Conservation (phyloP, 1,140 invertebrate species). For the Penaeus indicus region DNA sequence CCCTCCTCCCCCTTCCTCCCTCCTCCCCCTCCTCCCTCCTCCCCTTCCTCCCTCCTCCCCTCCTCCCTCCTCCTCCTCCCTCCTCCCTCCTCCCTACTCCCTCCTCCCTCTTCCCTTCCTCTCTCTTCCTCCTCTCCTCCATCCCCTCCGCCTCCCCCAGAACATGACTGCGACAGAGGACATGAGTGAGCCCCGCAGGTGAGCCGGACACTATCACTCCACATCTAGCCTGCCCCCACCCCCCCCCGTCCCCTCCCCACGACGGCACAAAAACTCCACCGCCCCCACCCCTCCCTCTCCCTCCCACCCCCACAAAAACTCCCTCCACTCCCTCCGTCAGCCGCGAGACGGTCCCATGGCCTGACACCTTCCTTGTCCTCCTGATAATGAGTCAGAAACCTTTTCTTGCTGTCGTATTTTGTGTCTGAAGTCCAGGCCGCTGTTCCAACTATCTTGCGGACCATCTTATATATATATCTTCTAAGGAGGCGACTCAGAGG, state of each 20-base stretch:
- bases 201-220: conserved; percentile 52
- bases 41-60: not conserved
- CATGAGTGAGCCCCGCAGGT: conserved; percentile 51
- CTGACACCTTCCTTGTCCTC: not conserved
- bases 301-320: conserved; percentile 22
- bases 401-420: too few relatives aligned
- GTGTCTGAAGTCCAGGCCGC: too few relatives aligned
- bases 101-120: not conserved
- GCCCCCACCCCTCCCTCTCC: conserved; percentile 11
- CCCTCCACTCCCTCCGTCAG: not conserved
- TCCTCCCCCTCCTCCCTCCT: not conserved
- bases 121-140: not conserved
- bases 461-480: too few relatives aligned
- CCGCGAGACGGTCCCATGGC: too few relatives aligned
- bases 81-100: not conserved
- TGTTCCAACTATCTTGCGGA: too few relatives aligned
- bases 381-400: too few relatives aligned
- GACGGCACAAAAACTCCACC: conserved; percentile 23
- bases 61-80: not conserved
- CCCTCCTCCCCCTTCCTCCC: not conserved
- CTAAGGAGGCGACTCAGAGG: too few relatives aligned
- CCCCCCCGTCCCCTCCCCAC: not conserved
- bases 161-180: conserved; percentile 28
- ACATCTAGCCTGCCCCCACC: conserved; percentile 23
- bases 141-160: not conserved